Evolutionary conservation across 2,888 invertebrate species (phyloP).

Genomic region (Drosophila testacea): DNA sequence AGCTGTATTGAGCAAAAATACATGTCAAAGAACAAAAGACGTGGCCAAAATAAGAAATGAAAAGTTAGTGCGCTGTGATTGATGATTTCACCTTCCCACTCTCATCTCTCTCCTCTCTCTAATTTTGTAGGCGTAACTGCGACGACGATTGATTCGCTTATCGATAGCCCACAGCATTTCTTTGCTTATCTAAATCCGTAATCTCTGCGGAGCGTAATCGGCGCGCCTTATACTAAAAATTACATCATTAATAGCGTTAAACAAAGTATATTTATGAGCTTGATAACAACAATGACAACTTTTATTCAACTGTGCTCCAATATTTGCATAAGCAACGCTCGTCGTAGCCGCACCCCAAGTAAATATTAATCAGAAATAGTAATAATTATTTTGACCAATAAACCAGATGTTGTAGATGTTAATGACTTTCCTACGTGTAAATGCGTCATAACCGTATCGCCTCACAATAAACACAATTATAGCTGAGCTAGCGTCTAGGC

Average conservation of each 20-base stretch:
- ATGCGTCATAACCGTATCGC: slow-evolving; percentile 50
- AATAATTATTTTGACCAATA: slow-evolving; percentile 44
- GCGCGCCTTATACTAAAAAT: slow-evolving; percentile 20
- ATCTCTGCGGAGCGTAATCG: neutral
- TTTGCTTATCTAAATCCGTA: slow-evolving; percentile 29
- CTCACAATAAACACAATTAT: slow-evolving; percentile 10
- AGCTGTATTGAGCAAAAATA: slow-evolving; percentile 18
- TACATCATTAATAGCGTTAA: slow-evolving; percentile 46
- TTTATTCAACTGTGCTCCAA: slow-evolving; percentile 10
- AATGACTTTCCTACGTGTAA: slow-evolving; percentile 47
- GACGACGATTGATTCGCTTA: slow-evolving; percentile 14
- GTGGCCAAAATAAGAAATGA: slow-evolving; percentile 29
- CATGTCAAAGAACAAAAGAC: slow-evolving; percentile 39
- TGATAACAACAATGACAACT: slow-evolving; percentile 40
- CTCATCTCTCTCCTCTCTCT: too few relatives aligned
- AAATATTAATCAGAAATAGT: slow-evolving; percentile 40
- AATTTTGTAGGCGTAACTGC: too few relatives aligned
- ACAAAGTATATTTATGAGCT: slow-evolving; percentile 42
- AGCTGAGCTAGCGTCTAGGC: neutral
- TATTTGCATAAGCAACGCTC: slow-evolving; percentile 34
- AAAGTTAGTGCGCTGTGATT: slow-evolving; percentile 33
- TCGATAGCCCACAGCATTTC: slow-evolving; percentile 13
- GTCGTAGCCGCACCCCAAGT: slow-evolving; percentile 29
- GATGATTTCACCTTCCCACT: slow-evolving; percentile 16
- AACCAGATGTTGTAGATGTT: slow-evolving; percentile 33